Base-by-base conservation (phyloP, 2,797 vertebrate genomes). In the Echiichthys vipera region DNA sequence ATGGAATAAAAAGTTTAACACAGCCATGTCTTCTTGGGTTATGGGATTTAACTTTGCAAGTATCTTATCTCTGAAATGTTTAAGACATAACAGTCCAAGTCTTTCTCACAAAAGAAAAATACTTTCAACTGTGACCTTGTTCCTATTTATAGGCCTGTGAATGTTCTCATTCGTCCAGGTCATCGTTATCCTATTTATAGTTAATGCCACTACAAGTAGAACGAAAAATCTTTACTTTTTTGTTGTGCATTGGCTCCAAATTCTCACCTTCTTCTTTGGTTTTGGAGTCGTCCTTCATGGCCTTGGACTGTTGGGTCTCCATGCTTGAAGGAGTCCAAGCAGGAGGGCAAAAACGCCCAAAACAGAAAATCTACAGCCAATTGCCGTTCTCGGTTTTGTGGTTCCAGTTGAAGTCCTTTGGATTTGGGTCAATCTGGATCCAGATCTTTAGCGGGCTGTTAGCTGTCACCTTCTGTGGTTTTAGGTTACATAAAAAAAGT, bases 241-340 rank as follows among this genome's bases (percentile, higher is more conserved):
- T 13, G 40, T 24, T 47, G 4, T 49, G 24, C n/a, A 39, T 51
- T 29, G n/a, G 11, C 22, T 71, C 15, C 13, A 34, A 43, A 65
- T 25, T 54, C 81, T 86, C 58, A 91, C 92, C 89, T 74, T 87
- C 70, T 40, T 78, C 78, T 65, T 80, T 54, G 8, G 57, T 65
- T 36, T 57, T 71, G 10, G 66, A 61, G 54, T 89, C 78, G 14
- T 84, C 83, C 30, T 25, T 62, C 24, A 7, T 67, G n/a, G 65
- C 29, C 36, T 83, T 66, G 11, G 27, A 59, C 37, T 54, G 63
- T 24, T 36, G 63, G 42, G 50, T 53, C 40, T 92, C 89, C 82
- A 83, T 88, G 54, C 65, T 65, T 73, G 66, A 71, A 64, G 39
- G 63, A 46, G 59, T 73, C 54, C 39, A 55, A 74, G 7, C 6